phyloP scores from a whole-genome alignment of 2,113 vertebrate genomes.

The Okapia johnstoni region DNA sequence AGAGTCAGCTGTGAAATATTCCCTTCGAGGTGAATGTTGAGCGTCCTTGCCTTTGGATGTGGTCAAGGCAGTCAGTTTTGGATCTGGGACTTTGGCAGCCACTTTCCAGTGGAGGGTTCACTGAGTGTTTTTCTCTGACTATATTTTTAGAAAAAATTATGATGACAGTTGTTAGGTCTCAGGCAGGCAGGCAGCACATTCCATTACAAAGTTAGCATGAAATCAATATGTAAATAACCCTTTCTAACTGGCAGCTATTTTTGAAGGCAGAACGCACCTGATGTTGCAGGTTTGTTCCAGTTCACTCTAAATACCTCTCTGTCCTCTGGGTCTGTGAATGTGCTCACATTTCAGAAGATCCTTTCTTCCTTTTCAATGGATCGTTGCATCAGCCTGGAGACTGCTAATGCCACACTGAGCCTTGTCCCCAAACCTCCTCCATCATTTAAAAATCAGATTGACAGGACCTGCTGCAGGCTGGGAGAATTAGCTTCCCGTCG shows the following conservation, averaged over 20 bases:
- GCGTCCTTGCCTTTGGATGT: neutral
- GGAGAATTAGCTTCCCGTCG: neutral
- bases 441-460: constrained; percentile 47
- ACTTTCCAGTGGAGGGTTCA: constrained; percentile 23
- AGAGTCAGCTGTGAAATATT: neutral
- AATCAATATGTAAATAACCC: constrained; percentile 72
- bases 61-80: neutral
- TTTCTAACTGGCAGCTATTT: constrained; percentile 74
- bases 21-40: neutral
- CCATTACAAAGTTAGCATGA: constrained; percentile 74
- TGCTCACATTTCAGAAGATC: neutral
- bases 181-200: constrained; percentile 69
- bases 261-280: constrained; percentile 78
- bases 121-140: constrained; percentile 46
- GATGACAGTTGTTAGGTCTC: constrained; percentile 68
- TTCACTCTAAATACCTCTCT: constrained; percentile 74
- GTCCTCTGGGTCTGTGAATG: constrained; percentile 58
- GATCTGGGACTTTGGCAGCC: constrained; percentile 36
- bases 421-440: constrained; percentile 12
- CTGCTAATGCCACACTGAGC: neutral
- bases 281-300: constrained; percentile 76
- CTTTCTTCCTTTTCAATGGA: neutral
- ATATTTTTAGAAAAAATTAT: constrained; percentile 70
- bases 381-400: constrained; percentile 23
- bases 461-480: neutral